phyloP scores from a whole-genome alignment of 1,140 invertebrate species.

The Archivesica marissinica region DNA sequence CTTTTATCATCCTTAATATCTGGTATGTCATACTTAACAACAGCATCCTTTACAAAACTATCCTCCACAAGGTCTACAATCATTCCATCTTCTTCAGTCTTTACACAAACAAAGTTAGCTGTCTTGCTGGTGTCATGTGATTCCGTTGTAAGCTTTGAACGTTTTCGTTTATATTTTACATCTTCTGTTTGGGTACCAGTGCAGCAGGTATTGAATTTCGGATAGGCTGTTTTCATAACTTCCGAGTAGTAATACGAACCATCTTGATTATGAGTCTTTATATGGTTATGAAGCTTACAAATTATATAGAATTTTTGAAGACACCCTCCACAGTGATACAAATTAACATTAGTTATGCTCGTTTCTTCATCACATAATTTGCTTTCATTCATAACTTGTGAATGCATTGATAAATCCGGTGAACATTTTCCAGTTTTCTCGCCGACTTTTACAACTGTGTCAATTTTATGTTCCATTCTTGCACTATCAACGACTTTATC shows the following conservation, averaged over 20 bases:
- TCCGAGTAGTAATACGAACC: not conserved
- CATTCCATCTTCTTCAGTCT: not conserved
- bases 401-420: not conserved
- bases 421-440: not conserved
- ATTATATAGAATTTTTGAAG: conserved; percentile 15
- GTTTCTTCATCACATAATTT: not conserved
- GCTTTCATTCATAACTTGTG: not conserved
- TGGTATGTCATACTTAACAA: not conserved
- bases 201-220: conserved; percentile 3
- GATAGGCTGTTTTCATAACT: conserved; percentile 1
- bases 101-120: not conserved
- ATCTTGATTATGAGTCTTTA: conserved; percentile 2
- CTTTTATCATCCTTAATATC: not conserved
- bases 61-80: no score
- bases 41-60: not conserved
- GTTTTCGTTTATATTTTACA: not conserved
- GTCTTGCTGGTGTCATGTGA: not conserved
- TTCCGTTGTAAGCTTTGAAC: not conserved
- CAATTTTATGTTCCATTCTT: no score
- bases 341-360: not conserved
- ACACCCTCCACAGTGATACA: conserved; percentile 14
- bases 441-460: not conserved
- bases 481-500: no score
- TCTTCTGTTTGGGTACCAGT: not conserved
- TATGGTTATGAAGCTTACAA: conserved; percentile 33